phyloP scores from a whole-genome alignment of 2,113 vertebrate genomes.

The Sebastes fasciatus region DNA sequence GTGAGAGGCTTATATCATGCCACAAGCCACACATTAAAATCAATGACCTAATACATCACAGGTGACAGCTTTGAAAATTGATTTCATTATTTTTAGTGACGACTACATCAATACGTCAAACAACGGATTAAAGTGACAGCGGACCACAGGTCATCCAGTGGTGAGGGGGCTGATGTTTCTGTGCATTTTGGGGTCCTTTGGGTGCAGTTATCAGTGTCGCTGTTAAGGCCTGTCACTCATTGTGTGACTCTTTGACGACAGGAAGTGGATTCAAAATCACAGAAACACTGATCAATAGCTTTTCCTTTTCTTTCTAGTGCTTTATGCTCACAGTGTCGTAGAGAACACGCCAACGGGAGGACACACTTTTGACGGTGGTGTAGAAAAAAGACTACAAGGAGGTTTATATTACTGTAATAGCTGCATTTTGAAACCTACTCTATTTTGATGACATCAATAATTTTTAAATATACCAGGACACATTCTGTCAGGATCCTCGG shows the following conservation, averaged over 20 bases:
- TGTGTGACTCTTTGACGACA: slow-evolving; percentile 19
- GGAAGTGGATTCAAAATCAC: slow-evolving; percentile 17
- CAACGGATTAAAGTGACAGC: slow-evolving; percentile 45
- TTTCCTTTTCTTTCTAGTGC: not conserved
- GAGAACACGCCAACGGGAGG: not conserved
- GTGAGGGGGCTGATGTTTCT: not conserved
- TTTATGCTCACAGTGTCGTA: not conserved
- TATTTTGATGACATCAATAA: slow-evolving; percentile 26
- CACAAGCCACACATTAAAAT: slow-evolving; percentile 72
- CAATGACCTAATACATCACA: slow-evolving; percentile 75
- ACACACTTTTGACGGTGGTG: not conserved
- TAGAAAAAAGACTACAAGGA: not conserved
- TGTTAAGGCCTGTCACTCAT: slow-evolving; percentile 7
- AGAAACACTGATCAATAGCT: slow-evolving; percentile 15
- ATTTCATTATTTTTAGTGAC: slow-evolving; percentile 72
- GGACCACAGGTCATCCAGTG: not conserved
- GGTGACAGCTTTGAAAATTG: slow-evolving; percentile 66
- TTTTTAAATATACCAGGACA: not conserved
- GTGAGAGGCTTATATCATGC: slow-evolving; percentile 69
- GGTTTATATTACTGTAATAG: not conserved
- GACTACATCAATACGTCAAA: slow-evolving; percentile 66
- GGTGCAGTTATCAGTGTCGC: not conserved
- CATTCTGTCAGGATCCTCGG: not conserved
- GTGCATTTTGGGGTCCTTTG: slow-evolving; percentile 1
- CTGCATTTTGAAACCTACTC: slow-evolving; percentile 2